A percentile compares a stretch with the other conserved stretches of the same genome.
phyloP scores from a whole-genome alignment of 2,797 vertebrate species.

The Myotis daubentonii region DNA sequence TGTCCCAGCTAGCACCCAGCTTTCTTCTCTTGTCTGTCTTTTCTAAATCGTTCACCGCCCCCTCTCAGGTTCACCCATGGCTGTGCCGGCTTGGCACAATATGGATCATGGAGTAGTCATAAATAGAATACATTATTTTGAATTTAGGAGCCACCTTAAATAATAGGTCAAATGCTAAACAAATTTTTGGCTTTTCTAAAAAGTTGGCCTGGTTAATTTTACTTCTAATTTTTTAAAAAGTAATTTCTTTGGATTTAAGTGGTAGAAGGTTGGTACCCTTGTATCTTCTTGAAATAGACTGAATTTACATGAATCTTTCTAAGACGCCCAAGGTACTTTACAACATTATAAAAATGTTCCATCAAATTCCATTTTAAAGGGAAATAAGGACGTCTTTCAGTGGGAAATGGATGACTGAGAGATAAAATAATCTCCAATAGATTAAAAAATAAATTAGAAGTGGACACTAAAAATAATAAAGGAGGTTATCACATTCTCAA shows the following conservation, averaged over 20 bases:
- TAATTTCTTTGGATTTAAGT: neutral
- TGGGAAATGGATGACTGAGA: neutral
- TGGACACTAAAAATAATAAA: neutral
- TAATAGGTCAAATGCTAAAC: neutral
- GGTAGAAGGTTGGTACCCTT: neutral
- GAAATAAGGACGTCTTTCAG: neutral
- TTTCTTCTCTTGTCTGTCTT: too few species aligned
- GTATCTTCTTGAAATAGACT: neutral
- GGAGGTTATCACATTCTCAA: neutral
- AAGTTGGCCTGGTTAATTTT: neutral
- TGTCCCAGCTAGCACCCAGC: too few species aligned
- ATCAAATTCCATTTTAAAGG: neutral
- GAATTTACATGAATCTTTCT: neutral
- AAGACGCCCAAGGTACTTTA: neutral
- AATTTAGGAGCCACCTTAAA: neutral
- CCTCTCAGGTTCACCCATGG: too few species aligned
- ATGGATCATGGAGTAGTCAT: neutral
- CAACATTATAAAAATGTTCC: neutral
- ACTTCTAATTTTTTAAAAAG: neutral
- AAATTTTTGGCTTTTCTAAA: neutral
- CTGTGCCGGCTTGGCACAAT: too few species aligned
- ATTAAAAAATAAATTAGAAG: neutral
- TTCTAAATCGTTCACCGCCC: too few species aligned
- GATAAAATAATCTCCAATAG: neutral
- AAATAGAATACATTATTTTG: slow-evolving; percentile 11